These are phyloP conservation scores for Antigone vipio DNA, from an alignment of 2,113 vertebrate genomes.

Conservation along the genomic window DNA sequence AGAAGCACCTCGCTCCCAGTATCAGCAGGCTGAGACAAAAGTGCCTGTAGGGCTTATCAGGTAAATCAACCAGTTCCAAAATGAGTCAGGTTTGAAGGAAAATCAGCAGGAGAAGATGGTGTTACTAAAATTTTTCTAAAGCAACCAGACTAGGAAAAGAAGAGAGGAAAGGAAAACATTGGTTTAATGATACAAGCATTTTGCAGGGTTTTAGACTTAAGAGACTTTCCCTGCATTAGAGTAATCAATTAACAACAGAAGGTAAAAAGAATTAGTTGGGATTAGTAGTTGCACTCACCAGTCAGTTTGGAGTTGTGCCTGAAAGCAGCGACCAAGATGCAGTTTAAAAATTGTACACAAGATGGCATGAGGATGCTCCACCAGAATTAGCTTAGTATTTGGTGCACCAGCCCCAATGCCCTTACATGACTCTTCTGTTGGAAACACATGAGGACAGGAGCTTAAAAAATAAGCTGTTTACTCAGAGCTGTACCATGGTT, in stretches of 20 bases:
- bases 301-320: not conserved
- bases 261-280: slow-evolving; percentile 15
- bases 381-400: slow-evolving; percentile 41
- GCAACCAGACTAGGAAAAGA: not conserved
- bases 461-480: slow-evolving; percentile 72
- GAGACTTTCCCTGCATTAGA: not conserved
- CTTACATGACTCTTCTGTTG: slow-evolving; percentile 47
- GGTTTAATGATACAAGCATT: not conserved
- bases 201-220: not conserved
- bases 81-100: not conserved
- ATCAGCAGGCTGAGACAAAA: not conserved
- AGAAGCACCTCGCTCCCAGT: not conserved
- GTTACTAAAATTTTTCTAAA: not conserved
- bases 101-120: not conserved
- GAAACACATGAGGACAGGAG: slow-evolving; percentile 24
- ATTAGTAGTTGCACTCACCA: slow-evolving; percentile 11
- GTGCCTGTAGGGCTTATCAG: not conserved
- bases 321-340: slow-evolving; percentile 24
- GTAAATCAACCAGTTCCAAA: not conserved
- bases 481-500: slow-evolving; percentile 37
- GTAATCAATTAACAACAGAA: slow-evolving; percentile 35
- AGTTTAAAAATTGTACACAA: slow-evolving; percentile 69
- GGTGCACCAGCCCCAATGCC: slow-evolving; percentile 52
- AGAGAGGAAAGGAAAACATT: not conserved
- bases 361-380: slow-evolving; percentile 72